Evolutionary conservation across 2,797 vertebrate species (phyloP), one percentile per base, ranked within the genome.

Genomic region (Pampus argenteus): DNA sequence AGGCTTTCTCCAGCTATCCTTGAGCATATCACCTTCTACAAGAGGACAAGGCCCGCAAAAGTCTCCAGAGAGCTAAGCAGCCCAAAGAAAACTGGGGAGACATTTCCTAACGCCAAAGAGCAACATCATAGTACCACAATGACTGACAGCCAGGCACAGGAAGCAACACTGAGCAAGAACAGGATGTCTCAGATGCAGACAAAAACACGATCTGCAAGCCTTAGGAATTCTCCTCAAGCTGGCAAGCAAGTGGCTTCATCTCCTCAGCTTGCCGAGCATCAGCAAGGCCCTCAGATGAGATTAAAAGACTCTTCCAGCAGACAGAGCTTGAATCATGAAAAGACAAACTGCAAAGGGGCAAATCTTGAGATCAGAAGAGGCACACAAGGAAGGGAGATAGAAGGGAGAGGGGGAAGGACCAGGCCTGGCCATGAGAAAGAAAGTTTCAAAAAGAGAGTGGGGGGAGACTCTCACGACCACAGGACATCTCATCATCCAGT

Each of bases 81-180:
- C 85, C 91, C 87, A 90, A 90, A 92, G 88, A 91, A 84, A 85
- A 68, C 78, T 23, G 87, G 38, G 73, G 89, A 90, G 71, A 79
- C 75, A 44, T 75, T 84, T 81, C 76, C 86, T 79, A 85, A 92
- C 89, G 85, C 86, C 92, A 92, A 89, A 89, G 86, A 94, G 85
- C 82, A 84, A 84, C 84, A 80, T 55, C 85, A 71, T 66, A 73
- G 83, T 86, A 88, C 81, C 63, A 71, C 66, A 75, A 88, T 79
- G 63, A 75, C 74, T 15, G 79, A 81, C 52, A 79, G 71, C 57
- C 75, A 49, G 75, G 73, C 68, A 44, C 71, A 60, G 63, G 84
- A 84, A 60, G 84, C 42, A 54, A 20, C 26, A 1, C 69, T 6
- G 11, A 80, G 58, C 71, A 81, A 74, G 45, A 87, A 29, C 70